Base-by-base conservation (phyloP, 2,888 invertebrate genomes). In the Schizotus pectinicornis region DNA sequence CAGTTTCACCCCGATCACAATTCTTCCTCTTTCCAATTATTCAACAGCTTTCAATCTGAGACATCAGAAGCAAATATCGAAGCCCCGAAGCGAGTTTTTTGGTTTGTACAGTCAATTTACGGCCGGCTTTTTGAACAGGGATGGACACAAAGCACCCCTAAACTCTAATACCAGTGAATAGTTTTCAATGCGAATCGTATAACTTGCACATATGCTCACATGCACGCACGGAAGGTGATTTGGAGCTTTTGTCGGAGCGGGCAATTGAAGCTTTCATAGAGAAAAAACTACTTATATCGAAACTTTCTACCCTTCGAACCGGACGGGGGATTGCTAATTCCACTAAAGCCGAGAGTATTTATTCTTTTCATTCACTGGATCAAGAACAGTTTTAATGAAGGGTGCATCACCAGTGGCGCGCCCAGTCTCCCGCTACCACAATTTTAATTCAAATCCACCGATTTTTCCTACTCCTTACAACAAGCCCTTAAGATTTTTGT, bases 191-290 rank as follows among this genome's bases (percentile, higher is more conserved):
- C 70, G 79, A 80, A 76, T 78, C 79, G 77, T 77, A 80, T 80
- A 79, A 78, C 78, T 78, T 74, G 77, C 80, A 79, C 80, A 80
- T 80, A 80, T 80, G 80, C 78, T 80, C 77, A 77, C 69, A 73
- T 77, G 68, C 71, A 71, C 74, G 68, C 66, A 59, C 59, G 71
- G 73, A 77, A 76, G 65, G 46, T 59, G 76, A 67, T 74, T 70
- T 75, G 49, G 76, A 71, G 36, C 22, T 11, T 12, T 37, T 47
- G 7, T 36, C 45, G 31, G 45, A 36, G 37, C 45, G 39, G 33
- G 41, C 51, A 30, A 41, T 43, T 12, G 9, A 36, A 14, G 11
- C 13, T 14, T 42, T 36, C 47, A 8, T 12, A 7, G 30, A 13
- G 31, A 11, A 11, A 34, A 30, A 35, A 14, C 13, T 54, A 38